Evolutionary conservation across 2,888 invertebrate genomes (phyloP), one percentile per base, ranked within the genome.

Genomic region (Pogonocherus hispidulus): DNA sequence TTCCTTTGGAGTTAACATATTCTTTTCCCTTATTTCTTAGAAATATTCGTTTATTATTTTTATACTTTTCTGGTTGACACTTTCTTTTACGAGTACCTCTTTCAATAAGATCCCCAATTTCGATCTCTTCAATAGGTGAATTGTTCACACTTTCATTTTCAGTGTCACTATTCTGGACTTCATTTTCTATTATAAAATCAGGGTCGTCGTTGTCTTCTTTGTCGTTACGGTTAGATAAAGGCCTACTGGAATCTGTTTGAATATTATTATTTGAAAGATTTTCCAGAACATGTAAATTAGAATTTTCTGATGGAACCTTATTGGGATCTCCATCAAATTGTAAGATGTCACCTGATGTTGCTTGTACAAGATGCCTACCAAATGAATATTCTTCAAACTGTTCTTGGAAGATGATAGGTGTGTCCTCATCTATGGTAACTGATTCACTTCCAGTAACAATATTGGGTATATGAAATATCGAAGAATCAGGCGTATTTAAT

Each of bases 51-150:
- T 59, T 46, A 46, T 47, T 46, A 22, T 46, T 59, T 59, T 59
- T 47, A 59, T 59, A 59, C 6, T 59, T 47, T 23, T 59, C 47
- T 44, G 59, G 47, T 23, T 59, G 16, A 22, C 18, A 46, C 46
- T 46, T 59, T 46, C 59, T 46, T 44, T 59, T 59, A 23, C 59
- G 46, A 18, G 59, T 59, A 59, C 59, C 59, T 59, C 27, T 44
- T 23, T 46, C 27, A 37, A 59, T 22, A 27, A 59, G 47, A 46
- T 47, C 23, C 27, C 46, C 59, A 46, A 32, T 59, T 6, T 51
- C 32, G 16, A 59, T 59, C 14, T 49, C 37, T 59, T 66, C 47
- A 46, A 27, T 14, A 23, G 47, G 19, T 20, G 46, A 57, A 41
- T 44, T 22, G 35, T 51, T 46, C 18, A 46, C 32, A 41, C 52